phyloP scores from a whole-genome alignment of 2,113 vertebrate genomes.

The Kobus ellipsiprymnus region DNA sequence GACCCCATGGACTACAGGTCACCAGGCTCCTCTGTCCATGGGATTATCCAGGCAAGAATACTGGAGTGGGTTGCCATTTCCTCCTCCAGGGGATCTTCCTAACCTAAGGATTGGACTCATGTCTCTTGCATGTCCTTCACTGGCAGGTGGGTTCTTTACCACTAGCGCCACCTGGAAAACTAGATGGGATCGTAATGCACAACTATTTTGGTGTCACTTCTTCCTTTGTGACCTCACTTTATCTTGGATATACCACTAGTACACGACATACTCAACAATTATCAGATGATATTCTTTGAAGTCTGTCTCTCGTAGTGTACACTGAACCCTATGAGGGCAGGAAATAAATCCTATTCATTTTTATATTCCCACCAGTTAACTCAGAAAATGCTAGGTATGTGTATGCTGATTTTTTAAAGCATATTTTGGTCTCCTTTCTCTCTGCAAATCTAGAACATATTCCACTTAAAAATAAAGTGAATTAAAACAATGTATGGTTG shows the following conservation, averaged over 20 bases:
- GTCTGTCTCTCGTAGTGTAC: neutral
- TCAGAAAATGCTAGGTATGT: neutral
- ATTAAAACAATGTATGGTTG: neutral
- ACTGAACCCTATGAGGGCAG: neutral
- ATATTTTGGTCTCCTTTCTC: neutral
- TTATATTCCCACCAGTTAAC: neutral
- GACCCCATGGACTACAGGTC: neutral
- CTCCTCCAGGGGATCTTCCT: neutral
- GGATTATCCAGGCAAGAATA: neutral
- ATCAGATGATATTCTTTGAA: neutral
- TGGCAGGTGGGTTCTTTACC: neutral
- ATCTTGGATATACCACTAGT: neutral
- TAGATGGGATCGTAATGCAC: neutral
- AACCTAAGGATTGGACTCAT: neutral
- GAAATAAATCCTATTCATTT: neutral
- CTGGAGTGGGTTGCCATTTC: neutral
- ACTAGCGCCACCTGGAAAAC: neutral
- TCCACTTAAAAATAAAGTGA: constrained; percentile 29
- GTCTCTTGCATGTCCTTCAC: neutral
- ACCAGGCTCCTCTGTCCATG: neutral
- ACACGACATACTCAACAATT: neutral
- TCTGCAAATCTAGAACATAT: neutral
- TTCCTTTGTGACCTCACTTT: neutral
- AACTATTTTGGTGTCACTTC: neutral
- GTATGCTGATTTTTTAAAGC: neutral